phyloP scores from a whole-genome alignment of 2,113 vertebrate genomes.

The Solea solea region DNA sequence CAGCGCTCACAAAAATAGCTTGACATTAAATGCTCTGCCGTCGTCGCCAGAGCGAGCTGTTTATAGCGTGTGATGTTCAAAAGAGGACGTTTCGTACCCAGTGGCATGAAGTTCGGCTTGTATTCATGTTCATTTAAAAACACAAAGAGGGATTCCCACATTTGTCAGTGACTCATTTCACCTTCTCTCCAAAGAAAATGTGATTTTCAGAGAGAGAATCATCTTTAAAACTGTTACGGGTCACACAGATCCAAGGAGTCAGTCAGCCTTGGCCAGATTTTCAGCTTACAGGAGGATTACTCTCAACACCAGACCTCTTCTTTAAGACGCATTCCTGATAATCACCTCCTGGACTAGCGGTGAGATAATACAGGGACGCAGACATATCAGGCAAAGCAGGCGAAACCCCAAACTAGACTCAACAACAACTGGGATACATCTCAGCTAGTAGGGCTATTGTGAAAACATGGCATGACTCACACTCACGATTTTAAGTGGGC shows the following conservation, averaged over 20 bases:
- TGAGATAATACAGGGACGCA: conserved; percentile 26
- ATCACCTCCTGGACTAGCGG: conserved; percentile 59
- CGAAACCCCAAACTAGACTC: conserved; percentile 24
- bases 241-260: conserved; percentile 34
- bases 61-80: conserved; percentile 19
- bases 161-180: conserved; percentile 1
- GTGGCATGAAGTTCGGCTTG: neutral
- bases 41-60: conserved; percentile 11
- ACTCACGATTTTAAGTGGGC: neutral
- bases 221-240: conserved; percentile 44
- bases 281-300: conserved; percentile 70
- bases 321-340: conserved; percentile 55
- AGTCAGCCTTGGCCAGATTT: conserved; percentile 61
- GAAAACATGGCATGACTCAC: neutral
- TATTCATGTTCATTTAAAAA: conserved; percentile 5
- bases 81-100: conserved; percentile 2
- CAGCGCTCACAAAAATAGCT: conserved; percentile 60
- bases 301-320: conserved; percentile 51
- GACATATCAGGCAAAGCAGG: conserved; percentile 28
- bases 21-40: conserved; percentile 45
- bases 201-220: conserved; percentile 29
- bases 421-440: neutral
- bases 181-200: conserved; percentile 41
- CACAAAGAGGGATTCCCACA: neutral
- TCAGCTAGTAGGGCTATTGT: neutral